Conservation (phyloP, 2,113 vertebrate genomes). For the Osmerus eperlanus region DNA sequence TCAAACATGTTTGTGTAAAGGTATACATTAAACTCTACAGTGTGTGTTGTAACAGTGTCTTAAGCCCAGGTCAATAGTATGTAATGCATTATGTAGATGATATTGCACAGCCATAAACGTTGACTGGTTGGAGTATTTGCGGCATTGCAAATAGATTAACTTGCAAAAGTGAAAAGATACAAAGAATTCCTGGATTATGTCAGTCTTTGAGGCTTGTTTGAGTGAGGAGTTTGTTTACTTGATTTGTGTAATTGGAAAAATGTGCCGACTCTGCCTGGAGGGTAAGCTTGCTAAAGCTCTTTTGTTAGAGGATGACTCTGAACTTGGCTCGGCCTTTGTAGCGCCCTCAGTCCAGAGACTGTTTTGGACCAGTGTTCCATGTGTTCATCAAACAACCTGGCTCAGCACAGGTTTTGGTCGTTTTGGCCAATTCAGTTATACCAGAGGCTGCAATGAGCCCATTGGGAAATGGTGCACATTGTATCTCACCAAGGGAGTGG, state of each 20-base stretch:
- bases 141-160: no score
- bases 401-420: conserved; percentile 42
- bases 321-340: conserved; percentile 55
- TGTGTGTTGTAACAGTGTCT: no score
- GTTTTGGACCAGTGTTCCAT: conserved; percentile 44
- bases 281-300: conserved; percentile 62
- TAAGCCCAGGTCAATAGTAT: no score
- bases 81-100: neutral
- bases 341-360: conserved; percentile 48
- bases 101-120: neutral
- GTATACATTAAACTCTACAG: no score
- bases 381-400: conserved; percentile 43
- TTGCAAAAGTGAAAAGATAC: conserved; percentile 1
- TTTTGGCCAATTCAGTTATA: neutral
- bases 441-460: no score
- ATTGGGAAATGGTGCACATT: no score
- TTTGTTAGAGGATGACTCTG: conserved; percentile 63
- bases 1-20: no score
- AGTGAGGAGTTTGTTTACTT: conserved; percentile 57
- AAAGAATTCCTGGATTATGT: conserved; percentile 41
- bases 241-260: conserved; percentile 61
- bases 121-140: no score
- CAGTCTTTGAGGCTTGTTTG: conserved; percentile 46
- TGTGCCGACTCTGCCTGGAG: conserved; percentile 60
- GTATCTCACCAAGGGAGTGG: no score